Base-by-base conservation (phyloP, 2,888 invertebrate genomes). In the Temnothorax unifasciatus region DNA sequence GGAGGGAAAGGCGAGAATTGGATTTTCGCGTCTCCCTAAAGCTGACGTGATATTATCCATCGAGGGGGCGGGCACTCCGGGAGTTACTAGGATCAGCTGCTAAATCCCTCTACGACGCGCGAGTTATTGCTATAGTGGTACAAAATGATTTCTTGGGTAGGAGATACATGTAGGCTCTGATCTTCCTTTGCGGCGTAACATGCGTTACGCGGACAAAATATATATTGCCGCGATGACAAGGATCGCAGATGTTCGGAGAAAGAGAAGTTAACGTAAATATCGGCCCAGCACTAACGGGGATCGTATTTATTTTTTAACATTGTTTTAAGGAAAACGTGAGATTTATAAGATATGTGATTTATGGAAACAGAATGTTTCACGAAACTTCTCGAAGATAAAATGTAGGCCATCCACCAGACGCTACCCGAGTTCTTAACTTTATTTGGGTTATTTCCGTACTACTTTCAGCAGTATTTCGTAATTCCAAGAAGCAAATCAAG, bases 11-110 rank as follows among this genome's bases (percentile, higher is more conserved):
- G 74, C 41, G 68, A 68, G 82, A 85, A 82, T 85, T 69, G 84
- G 74, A 85, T 85, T 85, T 85, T 85, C 79, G 68, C 68, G 68
- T 79, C 66, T 83, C 59, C 68, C 68, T 83, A 73, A 73, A 75
- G 73, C 82, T 82, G 79, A 81, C 59, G 73, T 81, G 79, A 81
- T 81, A 81, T 81, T 73, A 81, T 73, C 79, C 73, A 79, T 81
- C 59, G 73, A 81, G 73, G 79, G 69, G 73, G 47, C 54, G 79
- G 59, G 47, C 47, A 79, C 21, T 79, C 47, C 47, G 71, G n/a
- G 79, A 73, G 73, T 81, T 81, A 79, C 57, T 44, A 73, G 79
- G 59, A 81, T 81, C 79, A 81, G 79, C 79, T 73, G 79, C 59
- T 81, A 81, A 81, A 38, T 73, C 79, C 38, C n/a, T 81, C 73